phyloP scores from a whole-genome alignment of 2,888 invertebrate species.

The Coleophora deauratella region DNA sequence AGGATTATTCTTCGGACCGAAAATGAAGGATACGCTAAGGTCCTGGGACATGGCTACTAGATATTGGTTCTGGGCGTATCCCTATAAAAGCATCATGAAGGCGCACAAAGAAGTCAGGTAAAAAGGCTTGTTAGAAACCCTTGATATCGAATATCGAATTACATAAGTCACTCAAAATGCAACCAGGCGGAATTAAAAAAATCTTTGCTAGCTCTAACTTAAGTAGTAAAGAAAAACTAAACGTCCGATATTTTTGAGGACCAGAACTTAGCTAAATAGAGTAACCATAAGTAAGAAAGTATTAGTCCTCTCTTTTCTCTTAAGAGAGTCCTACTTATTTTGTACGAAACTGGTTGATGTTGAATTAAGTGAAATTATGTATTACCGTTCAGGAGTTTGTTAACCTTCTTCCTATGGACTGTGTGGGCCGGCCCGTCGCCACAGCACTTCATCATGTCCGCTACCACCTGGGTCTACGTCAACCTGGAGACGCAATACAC shows the following conservation, averaged over 20 bases:
- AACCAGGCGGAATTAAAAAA: no score
- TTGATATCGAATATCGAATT: no score
- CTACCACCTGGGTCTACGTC: slow-evolving; percentile 84
- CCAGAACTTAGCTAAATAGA: no score
- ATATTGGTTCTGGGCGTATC: slow-evolving; percentile 88
- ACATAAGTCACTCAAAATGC: no score
- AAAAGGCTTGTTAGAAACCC: neutral
- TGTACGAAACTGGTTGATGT: no score
- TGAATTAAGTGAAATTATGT: neutral
- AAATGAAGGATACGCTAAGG: slow-evolving; percentile 83
- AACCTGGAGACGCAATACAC: slow-evolving; percentile 82
- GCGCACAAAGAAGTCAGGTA: slow-evolving; percentile 47
- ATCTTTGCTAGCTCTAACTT: no score
- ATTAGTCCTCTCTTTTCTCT: no score
- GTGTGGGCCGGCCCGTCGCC: slow-evolving; percentile 89
- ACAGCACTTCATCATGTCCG: slow-evolving; percentile 85
- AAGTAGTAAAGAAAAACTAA: no score
- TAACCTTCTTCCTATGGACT: slow-evolving; percentile 84
- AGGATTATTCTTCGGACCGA: slow-evolving; percentile 81
- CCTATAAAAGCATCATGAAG: slow-evolving; percentile 75
- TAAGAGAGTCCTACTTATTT: no score
- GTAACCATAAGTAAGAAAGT: no score
- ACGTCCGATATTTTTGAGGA: no score
- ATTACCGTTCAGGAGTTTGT: slow-evolving; percentile 59
- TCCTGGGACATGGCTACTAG: slow-evolving; percentile 92